Base-by-base conservation (phyloP, 2,888 invertebrate genomes). In the Heliothis peltigera region DNA sequence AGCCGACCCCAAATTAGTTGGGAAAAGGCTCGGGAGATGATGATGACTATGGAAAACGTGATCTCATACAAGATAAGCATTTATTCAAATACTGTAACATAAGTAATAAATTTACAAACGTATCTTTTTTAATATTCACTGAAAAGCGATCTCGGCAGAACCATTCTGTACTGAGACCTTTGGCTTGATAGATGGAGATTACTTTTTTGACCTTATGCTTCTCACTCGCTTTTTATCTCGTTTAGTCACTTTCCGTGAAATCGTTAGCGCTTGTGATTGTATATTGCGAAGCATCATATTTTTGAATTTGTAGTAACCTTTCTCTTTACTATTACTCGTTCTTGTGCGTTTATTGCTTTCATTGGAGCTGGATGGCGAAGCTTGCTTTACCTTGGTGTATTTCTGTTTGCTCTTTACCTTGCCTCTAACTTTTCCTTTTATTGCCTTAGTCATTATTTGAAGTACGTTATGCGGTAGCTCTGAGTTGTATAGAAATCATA, bases 291-390 rank as follows among this genome's bases (percentile, higher is more conserved):
- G 70, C 86, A 90, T 82, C 90, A 91, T 91, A 53, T 85, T 88
- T 60, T 84, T 84, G 64, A 84, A 91, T 61, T 84, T 87, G 66
- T 92, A 92, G 77, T 86, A 91, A 2, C 92, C 91, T n/a, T 83
- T 82, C 59, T 87, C 89, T 69, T 91, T 92, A 4, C 66, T 68
- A 69, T 91, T 91, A 59, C 83, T 84, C 39, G 61, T 67, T 65
- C 91, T 85, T 6, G 89, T 91, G 5, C 84, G 81, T 61, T 72
- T 79, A 7, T 67, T 56, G 51, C 64, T 64, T 62, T 76, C 60
- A 17, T 54, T 61, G 21, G 64, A 72, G 46, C 57, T 43, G 17
- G 74, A 69, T 8, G 66, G 60, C 19, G 64, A 7, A 21, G 81
- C 72, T 28, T 79, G 77, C 64, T 81, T 83, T 21, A 61, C 53